Evolutionary conservation across 2,113 vertebrate genomes (phyloP).

Genomic region (Cromileptes altivelis): DNA sequence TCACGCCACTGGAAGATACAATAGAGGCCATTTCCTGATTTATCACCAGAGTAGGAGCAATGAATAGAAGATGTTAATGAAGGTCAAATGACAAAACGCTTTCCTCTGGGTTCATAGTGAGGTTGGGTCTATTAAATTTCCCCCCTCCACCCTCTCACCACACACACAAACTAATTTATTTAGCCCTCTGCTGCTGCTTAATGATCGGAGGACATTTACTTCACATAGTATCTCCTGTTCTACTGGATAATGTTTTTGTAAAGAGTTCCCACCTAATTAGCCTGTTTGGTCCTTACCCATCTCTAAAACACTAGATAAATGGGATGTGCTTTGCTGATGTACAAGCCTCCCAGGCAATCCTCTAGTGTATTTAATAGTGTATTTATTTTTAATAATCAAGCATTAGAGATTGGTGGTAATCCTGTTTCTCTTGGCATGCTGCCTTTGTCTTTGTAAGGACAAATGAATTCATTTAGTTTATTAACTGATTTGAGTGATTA

Average conservation of each 20-base stretch:
- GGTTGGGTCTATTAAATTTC: constrained; percentile 72
- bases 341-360: constrained; percentile 46
- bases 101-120: constrained; percentile 58
- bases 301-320: constrained; percentile 55
- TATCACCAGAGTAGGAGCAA: constrained; percentile 60
- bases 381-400: constrained; percentile 72
- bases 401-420: constrained; percentile 61
- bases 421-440: constrained; percentile 40
- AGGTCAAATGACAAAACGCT: constrained; percentile 78
- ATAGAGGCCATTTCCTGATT: constrained; percentile 75
- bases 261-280: constrained; percentile 72
- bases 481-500: constrained; percentile 38
- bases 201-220: constrained; percentile 68
- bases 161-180: constrained; percentile 51
- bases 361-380: constrained; percentile 62
- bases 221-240: constrained; percentile 49
- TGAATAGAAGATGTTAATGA: constrained; percentile 81
- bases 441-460: constrained; percentile 29
- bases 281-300: constrained; percentile 57
- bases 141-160: background rate
- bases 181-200: constrained; percentile 53
- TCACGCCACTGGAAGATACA: constrained; percentile 61
- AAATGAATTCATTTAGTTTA: constrained; percentile 41
- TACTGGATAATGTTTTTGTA: constrained; percentile 64
- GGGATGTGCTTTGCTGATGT: constrained; percentile 46